Percentiles rank a stretch among this genome's conserved stretches.
Evolutionary conservation across 2,113 vertebrate species (phyloP).

Genomic region (Oreotragus oreotragus): DNA sequence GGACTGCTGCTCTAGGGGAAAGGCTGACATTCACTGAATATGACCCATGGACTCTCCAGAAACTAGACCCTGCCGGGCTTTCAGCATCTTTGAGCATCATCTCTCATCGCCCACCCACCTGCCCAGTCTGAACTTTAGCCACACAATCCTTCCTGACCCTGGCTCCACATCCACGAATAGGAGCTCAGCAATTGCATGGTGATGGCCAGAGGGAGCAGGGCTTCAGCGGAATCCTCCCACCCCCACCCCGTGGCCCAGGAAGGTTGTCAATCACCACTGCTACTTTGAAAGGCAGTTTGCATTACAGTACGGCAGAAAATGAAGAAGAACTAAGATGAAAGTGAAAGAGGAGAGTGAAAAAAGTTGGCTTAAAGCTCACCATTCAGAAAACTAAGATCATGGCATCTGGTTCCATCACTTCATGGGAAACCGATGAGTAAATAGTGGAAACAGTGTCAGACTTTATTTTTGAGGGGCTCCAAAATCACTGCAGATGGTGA

Average conservation of each 20-base stretch:
- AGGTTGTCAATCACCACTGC: too few species aligned
- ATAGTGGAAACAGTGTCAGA: not conserved
- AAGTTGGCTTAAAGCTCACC: not conserved
- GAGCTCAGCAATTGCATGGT: too few species aligned
- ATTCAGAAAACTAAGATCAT: not conserved
- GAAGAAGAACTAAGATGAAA: not conserved
- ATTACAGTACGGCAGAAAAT: not conserved
- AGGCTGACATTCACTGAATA: not conserved
- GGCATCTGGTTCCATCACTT: not conserved
- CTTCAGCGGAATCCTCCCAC: accelerated
- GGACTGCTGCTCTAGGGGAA: not conserved
- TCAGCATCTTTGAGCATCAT: not conserved
- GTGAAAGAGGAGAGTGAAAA: not conserved
- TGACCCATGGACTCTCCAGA: not conserved
- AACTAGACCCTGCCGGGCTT: not conserved
- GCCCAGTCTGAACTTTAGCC: too few species aligned
- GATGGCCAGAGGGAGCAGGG: not conserved
- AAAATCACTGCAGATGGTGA: not conserved
- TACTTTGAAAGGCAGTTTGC: not conserved
- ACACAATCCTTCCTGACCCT: not conserved
- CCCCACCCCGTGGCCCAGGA: not conserved
- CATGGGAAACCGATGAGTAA: not conserved
- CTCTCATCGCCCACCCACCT: not conserved
- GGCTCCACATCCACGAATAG: not conserved
- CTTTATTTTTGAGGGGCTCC: not conserved